Base-by-base conservation (phyloP, 1,140 invertebrate species). In the Cylas formicarius region DNA sequence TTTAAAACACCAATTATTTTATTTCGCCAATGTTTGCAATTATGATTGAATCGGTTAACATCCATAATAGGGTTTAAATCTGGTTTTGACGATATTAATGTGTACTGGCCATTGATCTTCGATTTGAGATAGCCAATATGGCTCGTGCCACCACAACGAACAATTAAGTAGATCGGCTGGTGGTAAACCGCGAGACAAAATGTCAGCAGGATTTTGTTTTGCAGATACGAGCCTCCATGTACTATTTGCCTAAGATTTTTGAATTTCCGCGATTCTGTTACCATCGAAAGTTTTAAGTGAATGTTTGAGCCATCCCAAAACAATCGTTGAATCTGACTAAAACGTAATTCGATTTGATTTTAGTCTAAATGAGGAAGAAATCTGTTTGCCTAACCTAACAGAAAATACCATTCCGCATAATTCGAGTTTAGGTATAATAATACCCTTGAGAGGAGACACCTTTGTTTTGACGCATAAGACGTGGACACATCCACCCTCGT, bases 101-200 rank as follows among this genome's bases (percentile, higher is more conserved):
- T 23, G 17, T n/a, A 17, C 20, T 23, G 10, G 9, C 19, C 28
- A 32, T 14, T 17, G 11, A 26, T 9, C 19, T 7, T 7, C 32
- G 24, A 10, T 8, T 21, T 19, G 14, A 7, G 17, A 16, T 20
- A 54, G 26, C 42, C 49, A 48, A 17, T 7, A 3, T 5, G 48
- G 52, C 8, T 45, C 52, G 10, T 36, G 11, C 44, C 44, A 55
- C 44, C 49, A 56, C 10, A 48, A 16, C 9, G 48, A 26, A 10
- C 19, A 44, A 13, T 22, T 22, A 9, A 34, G 27, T 26, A 50
- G 21, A 3, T 27, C 4, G n/a, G n/a, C 13, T 13, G 45, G 29
- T 13, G 2, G 18, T 9, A 20, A 6, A 13, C 35, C 35, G 6
- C 41, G n/a, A 7, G 46, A 44, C 11, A 52, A 11, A 11, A 48